Evolutionary conservation across 1,140 invertebrate genomes (phyloP).

Genomic region (Leptopilina boulardi): DNA sequence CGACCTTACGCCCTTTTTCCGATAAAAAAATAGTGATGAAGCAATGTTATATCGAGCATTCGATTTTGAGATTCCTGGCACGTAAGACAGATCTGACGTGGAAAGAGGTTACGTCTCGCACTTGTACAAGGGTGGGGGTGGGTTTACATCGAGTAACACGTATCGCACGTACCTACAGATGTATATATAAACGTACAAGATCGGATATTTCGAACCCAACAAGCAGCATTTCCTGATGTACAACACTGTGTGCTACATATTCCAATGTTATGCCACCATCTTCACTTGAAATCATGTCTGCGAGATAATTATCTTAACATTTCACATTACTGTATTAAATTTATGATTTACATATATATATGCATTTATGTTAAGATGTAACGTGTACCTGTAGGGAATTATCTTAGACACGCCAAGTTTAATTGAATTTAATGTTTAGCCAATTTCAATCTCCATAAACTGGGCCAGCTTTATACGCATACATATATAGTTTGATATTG

Average conservation of each 20-base stretch:
- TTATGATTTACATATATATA: not conserved
- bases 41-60: not conserved
- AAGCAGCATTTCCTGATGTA: slow-evolving; percentile 3
- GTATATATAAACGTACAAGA: not conserved
- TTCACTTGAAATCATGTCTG: not conserved
- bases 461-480: not conserved
- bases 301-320: not conserved
- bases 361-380: not conserved
- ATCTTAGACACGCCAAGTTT: not conserved
- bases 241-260: not conserved
- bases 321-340: not conserved
- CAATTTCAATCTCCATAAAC: not conserved
- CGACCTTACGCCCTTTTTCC: not conserved
- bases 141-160: not conserved
- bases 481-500: not conserved
- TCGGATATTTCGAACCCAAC: slow-evolving; percentile 25
- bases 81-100: slow-evolving; percentile 16
- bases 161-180: slow-evolving; percentile 10
- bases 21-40: not conserved
- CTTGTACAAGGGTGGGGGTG: not conserved
- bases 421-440: not conserved
- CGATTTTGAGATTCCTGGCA: not conserved
- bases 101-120: slow-evolving; percentile 29
- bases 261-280: not conserved
- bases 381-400: not conserved